These are phyloP conservation scores for Nomia melanderi DNA, from an alignment of 1,140 invertebrate genomes.

Conservation along the genomic window DNA sequence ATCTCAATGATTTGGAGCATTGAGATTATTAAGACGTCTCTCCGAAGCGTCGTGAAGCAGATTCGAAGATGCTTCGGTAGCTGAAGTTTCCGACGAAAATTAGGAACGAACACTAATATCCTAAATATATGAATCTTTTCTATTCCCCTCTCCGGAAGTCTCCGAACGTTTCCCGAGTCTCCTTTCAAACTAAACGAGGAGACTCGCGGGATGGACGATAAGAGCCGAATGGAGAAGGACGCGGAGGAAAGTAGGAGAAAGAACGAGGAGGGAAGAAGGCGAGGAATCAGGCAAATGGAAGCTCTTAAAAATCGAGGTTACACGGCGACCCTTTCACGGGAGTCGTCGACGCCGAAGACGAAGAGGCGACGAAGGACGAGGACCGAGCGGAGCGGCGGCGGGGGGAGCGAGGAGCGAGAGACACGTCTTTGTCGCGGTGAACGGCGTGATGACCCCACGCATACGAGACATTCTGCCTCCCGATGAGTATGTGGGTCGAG, in stretches of 20 bases:
- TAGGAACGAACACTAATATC: no score
- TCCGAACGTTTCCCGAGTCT: no score
- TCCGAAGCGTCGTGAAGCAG: no score
- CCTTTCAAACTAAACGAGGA: no score
- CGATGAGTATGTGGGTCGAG: slow-evolving; percentile 79
- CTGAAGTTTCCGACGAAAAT: no score
- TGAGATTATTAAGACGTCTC: no score
- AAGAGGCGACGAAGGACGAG: background rate
- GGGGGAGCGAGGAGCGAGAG: slow-evolving; percentile 17
- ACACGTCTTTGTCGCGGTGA: slow-evolving; percentile 65
- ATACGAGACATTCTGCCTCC: slow-evolving; percentile 74
- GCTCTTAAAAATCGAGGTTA: slow-evolving; percentile 14
- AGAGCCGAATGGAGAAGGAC: background rate
- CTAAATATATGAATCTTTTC: no score
- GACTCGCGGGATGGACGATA: no score
- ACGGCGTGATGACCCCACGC: slow-evolving; percentile 68
- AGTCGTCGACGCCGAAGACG: slow-evolving; percentile 24
- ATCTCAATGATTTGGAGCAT: no score
- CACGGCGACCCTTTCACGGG: background rate
- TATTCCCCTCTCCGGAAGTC: no score
- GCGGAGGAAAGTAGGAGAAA: background rate
- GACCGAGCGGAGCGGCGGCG: background rate
- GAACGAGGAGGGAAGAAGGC: background rate
- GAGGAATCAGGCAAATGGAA: background rate
- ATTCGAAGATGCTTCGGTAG: no score